Conservation (phyloP, 2,888 invertebrate species). For the Pardosa pseudoannulata region DNA sequence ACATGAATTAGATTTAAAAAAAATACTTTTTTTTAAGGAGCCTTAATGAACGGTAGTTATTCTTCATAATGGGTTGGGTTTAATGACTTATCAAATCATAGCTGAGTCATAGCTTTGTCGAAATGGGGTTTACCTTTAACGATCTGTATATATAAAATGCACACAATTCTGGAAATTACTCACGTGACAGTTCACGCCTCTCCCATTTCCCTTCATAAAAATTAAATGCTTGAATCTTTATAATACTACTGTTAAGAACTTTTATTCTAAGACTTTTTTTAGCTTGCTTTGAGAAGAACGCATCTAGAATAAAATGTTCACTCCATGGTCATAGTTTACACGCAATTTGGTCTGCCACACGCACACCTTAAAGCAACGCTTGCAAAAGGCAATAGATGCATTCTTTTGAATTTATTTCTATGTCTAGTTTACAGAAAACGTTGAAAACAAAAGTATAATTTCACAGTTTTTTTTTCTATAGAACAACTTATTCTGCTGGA, state of each 20-base stretch:
- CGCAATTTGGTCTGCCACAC: conserved; percentile 30
- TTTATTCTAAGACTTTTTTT: neutral
- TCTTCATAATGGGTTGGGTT: too few relatives aligned
- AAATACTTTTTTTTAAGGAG: too few relatives aligned
- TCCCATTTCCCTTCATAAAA: neutral
- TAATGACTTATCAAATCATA: too few relatives aligned
- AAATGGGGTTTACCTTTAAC: too few relatives aligned
- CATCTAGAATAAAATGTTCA: conserved; percentile 27
- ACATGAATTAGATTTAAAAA: too few relatives aligned
- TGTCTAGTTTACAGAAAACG: neutral
- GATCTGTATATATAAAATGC: neutral
- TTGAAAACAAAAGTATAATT: conserved; percentile 2
- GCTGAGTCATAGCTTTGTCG: too few relatives aligned
- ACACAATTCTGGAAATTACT: conserved; percentile 2
- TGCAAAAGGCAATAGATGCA: conserved; percentile 1
- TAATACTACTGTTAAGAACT: conserved; percentile 10
- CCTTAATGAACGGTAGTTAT: too few relatives aligned
- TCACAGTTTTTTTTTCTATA: neutral
- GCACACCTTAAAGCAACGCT: conserved; percentile 22
- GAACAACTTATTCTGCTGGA: neutral
- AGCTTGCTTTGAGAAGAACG: conserved; percentile 15
- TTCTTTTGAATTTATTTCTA: neutral
- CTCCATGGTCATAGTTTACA: conserved; percentile 8
- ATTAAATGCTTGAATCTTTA: conserved; percentile 38
- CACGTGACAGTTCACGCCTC: conserved; percentile 16